Evolutionary conservation across 2,888 invertebrate species (phyloP).

Genomic region (Drosophila rellima): DNA sequence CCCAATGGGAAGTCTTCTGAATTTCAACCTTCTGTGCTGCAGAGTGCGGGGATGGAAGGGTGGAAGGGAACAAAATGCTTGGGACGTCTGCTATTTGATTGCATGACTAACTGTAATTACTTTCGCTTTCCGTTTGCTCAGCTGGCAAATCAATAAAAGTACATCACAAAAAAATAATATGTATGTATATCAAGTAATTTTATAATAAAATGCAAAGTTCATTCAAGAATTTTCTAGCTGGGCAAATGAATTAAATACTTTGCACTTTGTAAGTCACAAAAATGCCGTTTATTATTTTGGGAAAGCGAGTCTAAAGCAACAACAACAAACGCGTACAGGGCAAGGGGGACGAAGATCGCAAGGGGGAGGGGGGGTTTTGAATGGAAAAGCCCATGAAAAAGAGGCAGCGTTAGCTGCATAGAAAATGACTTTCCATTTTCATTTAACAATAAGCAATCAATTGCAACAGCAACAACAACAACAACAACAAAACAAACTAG

Average conservation of each 20-base stretch:
- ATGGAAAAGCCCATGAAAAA: conserved; percentile 43
- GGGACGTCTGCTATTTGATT: conserved; percentile 31
- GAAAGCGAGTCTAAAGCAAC: conserved; percentile 31
- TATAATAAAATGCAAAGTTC: conserved; percentile 6
- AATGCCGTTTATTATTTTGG: conserved; percentile 46
- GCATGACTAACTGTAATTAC: conserved; percentile 70
- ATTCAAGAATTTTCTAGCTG: conserved; percentile 40
- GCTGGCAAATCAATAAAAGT: conserved; percentile 65
- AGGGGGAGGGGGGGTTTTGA: not conserved
- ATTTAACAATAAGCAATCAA: conserved; percentile 81
- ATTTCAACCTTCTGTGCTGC: not conserved
- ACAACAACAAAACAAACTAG: conserved; percentile 21
- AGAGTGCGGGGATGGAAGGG: not conserved
- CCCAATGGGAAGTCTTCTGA: conserved; percentile 41
- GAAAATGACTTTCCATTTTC: conserved; percentile 80
- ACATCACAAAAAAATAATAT: conserved; percentile 5
- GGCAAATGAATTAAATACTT: conserved; percentile 29
- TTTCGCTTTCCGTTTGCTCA: conserved; percentile 70
- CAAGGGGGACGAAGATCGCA: conserved; percentile 6
- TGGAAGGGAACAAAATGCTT: too few species aligned
- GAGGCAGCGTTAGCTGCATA: conserved; percentile 57
- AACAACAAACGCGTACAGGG: not conserved
- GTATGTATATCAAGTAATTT: not conserved
- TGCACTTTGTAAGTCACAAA: conserved; percentile 19
- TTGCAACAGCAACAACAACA: conserved; percentile 48